Percentiles rank a stretch among this genome's conserved stretches.
Conservation (phyloP, 2,888 invertebrate genomes). For the Sinhomidia bicolor region DNA sequence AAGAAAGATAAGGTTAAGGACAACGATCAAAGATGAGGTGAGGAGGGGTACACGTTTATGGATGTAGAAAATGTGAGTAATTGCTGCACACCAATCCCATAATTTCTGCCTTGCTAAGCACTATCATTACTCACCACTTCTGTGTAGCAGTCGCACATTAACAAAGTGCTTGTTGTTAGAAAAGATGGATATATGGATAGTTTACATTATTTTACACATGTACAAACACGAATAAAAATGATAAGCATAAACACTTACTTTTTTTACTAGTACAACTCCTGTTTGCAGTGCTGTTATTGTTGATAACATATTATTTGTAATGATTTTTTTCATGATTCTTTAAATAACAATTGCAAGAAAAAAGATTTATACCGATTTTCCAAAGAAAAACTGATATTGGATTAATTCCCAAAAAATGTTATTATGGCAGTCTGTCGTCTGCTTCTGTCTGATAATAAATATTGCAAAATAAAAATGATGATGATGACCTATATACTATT, state of each 20-base stretch:
- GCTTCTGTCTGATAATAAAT: conserved; percentile 2
- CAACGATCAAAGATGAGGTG: not conserved
- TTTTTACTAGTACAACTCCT: not conserved
- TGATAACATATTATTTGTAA: conserved; percentile 11
- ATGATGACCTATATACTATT: no score
- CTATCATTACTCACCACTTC: conserved; percentile 53
- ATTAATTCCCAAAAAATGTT: conserved; percentile 5
- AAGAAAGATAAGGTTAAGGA: not conserved
- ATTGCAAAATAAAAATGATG: no score
- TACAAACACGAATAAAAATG: no score
- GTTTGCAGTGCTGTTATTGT: not conserved
- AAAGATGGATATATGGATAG: no score
- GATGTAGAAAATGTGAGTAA: conserved; percentile 12
- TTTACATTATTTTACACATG: no score
- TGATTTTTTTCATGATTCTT: not conserved
- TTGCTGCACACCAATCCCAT: conserved; percentile 46
- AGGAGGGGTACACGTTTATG: not conserved
- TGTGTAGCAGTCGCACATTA: conserved; percentile 45
- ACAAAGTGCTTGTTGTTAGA: conserved; percentile 10
- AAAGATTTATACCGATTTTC: not conserved
- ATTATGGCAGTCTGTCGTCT: conserved; percentile 14
- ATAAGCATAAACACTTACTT: no score
- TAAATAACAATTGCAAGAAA: not conserved
- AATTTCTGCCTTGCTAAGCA: conserved; percentile 29
- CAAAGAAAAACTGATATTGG: not conserved